Conservation (phyloP, 2,888 invertebrate genomes). For the Crioceris asparagi region DNA sequence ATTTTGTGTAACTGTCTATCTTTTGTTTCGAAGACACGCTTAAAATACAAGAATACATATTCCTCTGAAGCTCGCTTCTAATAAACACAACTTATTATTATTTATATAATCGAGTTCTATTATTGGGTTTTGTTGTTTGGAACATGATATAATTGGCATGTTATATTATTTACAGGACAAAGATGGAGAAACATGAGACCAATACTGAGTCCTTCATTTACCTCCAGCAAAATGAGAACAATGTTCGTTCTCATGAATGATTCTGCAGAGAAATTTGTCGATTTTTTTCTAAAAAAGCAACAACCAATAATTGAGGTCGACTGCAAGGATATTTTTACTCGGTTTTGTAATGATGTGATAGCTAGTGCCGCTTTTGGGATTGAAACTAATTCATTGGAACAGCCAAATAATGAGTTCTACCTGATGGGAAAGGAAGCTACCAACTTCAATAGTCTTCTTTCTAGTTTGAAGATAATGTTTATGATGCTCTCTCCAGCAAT, state of each 20-base stretch:
- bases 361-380: conserved; percentile 44
- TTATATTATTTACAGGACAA: conserved; percentile 10
- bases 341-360: conserved; percentile 44
- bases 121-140: no score
- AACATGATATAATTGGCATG: no score
- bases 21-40: no score
- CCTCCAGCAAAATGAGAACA: conserved; percentile 27
- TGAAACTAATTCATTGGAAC: conserved; percentile 42
- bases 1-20: no score
- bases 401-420: conserved; percentile 45
- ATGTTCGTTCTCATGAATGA: conserved; percentile 20
- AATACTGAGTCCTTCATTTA: conserved; percentile 35
- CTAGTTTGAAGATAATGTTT: no score
- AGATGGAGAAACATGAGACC: conserved; percentile 35
- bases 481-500: no score
- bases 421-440: conserved; percentile 40
- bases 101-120: no score
- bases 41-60: no score
- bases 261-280: conserved; percentile 6
- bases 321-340: conserved; percentile 37
- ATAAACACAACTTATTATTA: no score
- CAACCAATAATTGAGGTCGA: conserved; percentile 31
- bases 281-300: conserved; percentile 13
- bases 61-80: no score
- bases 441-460: no score